Conservation (phyloP, 2,113 vertebrate species). For the Labrus mixtus region DNA sequence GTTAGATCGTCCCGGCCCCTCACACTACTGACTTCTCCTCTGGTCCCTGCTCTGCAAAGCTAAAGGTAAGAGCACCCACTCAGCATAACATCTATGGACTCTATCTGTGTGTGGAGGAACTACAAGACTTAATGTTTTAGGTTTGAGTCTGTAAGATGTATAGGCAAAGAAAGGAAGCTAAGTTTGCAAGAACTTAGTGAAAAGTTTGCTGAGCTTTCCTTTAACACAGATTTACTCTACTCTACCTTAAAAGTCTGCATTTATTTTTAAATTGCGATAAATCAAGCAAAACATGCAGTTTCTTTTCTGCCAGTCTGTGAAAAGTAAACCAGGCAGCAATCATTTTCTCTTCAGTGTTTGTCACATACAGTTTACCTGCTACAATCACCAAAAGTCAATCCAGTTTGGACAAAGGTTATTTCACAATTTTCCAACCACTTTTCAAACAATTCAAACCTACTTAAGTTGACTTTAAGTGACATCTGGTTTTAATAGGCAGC, state of each 20-base stretch:
- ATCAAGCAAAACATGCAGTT: background rate
- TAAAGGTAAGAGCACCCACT: slow-evolving; percentile 78
- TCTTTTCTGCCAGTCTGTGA: background rate
- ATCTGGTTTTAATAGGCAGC: slow-evolving; percentile 4
- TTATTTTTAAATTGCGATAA: background rate
- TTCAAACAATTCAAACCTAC: background rate
- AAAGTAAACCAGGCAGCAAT: background rate
- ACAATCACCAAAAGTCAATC: background rate
- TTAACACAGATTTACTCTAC: background rate
- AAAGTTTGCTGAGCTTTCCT: background rate
- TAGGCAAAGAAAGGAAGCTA: background rate
- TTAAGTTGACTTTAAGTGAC: background rate
- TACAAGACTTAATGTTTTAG: background rate
- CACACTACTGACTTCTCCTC: slow-evolving; percentile 82
- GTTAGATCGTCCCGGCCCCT: slow-evolving; percentile 86
- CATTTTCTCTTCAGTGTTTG: background rate
- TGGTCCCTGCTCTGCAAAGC: slow-evolving; percentile 78
- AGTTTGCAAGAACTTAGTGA: background rate
- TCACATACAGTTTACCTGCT: background rate
- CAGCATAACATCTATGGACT: background rate
- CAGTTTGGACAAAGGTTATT: background rate
- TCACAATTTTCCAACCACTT: background rate
- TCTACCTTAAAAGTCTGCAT: background rate
- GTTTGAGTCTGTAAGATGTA: background rate
- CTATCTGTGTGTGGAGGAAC: too few relatives aligned